Percentiles rank a stretch among this genome's conserved stretches.
phyloP scores from a whole-genome alignment of 2,797 vertebrate species.

The Danionella dracula region DNA sequence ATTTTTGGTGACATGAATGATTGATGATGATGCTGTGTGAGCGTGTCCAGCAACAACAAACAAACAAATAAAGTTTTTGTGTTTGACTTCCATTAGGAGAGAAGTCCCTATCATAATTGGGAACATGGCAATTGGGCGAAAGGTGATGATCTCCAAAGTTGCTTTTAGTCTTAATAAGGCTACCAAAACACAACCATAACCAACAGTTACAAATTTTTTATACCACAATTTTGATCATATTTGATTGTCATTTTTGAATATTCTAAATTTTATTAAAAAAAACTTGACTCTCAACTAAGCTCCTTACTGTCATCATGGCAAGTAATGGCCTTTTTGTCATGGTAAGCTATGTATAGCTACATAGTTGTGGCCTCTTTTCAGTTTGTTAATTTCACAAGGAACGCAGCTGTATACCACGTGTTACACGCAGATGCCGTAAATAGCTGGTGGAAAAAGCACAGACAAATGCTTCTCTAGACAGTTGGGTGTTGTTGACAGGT shows the following conservation, averaged over 20 bases:
- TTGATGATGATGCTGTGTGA: no score
- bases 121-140: background rate
- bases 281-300: slow-evolving; percentile 13
- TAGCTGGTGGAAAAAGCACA: slow-evolving; percentile 17
- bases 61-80: no score
- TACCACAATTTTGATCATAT: no score
- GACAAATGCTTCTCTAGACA: slow-evolving; percentile 19
- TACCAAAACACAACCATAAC: no score
- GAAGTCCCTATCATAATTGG: background rate
- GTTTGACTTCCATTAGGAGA: no score
- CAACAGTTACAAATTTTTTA: no score
- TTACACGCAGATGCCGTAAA: background rate
- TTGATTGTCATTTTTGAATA: no score
- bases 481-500: background rate
- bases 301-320: slow-evolving; percentile 9
- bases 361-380: slow-evolving; percentile 1
- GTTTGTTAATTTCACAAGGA: slow-evolving; percentile 24
- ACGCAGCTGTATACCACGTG: slow-evolving; percentile 24
- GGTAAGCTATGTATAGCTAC: slow-evolving; percentile 24
- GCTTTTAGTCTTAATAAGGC: no score
- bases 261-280: no score
- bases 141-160: background rate
- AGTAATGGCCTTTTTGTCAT: slow-evolving; percentile 26
- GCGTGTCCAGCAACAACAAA: no score
- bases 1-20: no score